Percentiles rank a stretch among this genome's conserved stretches.
phyloP scores from a whole-genome alignment of 2,797 vertebrate species.

The Pseudocheirus occidentalis region DNA sequence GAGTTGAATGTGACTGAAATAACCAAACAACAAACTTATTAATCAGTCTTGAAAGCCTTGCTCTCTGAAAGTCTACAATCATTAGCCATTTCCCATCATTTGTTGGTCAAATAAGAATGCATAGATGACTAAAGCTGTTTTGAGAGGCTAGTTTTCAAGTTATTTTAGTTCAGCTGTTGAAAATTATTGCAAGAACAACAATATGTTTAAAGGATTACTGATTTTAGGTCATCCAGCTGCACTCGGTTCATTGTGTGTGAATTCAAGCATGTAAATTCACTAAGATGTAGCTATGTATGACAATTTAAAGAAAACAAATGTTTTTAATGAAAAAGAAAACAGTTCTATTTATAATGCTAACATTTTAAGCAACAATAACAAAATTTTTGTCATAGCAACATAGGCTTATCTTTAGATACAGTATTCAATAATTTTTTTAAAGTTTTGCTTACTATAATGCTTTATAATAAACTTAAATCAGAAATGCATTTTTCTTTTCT shows the following conservation, averaged over 20 bases:
- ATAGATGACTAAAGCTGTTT: not conserved
- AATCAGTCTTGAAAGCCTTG: not conserved
- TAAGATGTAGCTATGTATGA: not conserved
- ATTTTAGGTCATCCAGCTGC: not conserved
- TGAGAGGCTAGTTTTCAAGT: not conserved
- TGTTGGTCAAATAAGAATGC: not conserved
- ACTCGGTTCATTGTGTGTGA: not conserved
- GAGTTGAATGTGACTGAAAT: not conserved
- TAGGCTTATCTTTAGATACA: not conserved
- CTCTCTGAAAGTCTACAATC: not conserved
- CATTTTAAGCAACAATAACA: not conserved
- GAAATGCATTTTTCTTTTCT: not conserved
- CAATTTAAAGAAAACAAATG: not conserved
- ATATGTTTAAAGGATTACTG: not conserved
- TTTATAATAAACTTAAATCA: not conserved
- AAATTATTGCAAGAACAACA: not conserved
- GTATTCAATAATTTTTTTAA: not conserved
- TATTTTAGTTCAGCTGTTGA: not conserved
- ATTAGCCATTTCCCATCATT: not conserved
- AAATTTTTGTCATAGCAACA: not conserved
- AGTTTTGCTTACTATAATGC: not conserved
- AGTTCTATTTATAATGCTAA: not conserved
- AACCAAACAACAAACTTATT: not conserved
- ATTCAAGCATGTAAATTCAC: not conserved
- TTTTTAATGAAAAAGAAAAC: not conserved